Evolutionary conservation across 2,797 vertebrate genomes (phyloP).

Genomic region (Cyclopterus lumpus): DNA sequence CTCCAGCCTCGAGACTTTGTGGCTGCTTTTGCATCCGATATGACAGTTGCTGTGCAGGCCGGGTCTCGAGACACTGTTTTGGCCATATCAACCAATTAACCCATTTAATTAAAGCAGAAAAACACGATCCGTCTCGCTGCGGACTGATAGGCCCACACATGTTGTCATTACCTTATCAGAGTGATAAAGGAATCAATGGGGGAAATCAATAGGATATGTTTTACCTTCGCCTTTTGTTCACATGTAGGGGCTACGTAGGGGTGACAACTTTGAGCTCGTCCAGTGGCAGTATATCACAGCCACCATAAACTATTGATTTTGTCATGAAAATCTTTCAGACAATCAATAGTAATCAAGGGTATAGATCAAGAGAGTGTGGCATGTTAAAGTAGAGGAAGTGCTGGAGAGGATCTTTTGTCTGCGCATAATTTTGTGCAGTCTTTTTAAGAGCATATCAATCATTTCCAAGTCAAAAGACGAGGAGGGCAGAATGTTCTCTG

Average conservation of each 20-base stretch:
- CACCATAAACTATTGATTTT: conserved; percentile 91
- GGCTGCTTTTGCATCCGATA: conserved; percentile 6
- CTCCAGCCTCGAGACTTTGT: background rate
- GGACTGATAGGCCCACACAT: conserved; percentile 23
- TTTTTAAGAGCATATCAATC: conserved; percentile 28
- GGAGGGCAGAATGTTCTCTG: background rate
- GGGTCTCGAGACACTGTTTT: conserved; percentile 10
- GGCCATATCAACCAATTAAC: conserved; percentile 18
- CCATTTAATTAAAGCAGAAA: conserved; percentile 33
- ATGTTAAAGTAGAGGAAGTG: conserved; percentile 75
- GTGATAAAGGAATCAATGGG: conserved; percentile 87
- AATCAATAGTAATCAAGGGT: conserved; percentile 88
- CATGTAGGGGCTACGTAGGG: conserved; percentile 83
- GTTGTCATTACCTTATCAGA: conserved; percentile 77
- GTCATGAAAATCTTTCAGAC: conserved; percentile 88
- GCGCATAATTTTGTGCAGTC: conserved; percentile 12
- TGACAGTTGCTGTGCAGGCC: background rate
- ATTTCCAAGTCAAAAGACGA: conserved; percentile 8
- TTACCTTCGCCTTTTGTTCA: conserved; percentile 71
- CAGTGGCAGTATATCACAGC: conserved; percentile 83
- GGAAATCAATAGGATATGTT: conserved; percentile 81
- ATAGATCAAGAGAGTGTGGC: conserved; percentile 87
- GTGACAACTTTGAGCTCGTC: conserved; percentile 82
- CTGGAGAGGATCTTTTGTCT: conserved; percentile 31
- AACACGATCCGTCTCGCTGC: conserved; percentile 10